Evolutionary conservation across 2,888 invertebrate species (phyloP), one percentile per base, ranked within the genome.

Genomic region (Synergus japonicus): DNA sequence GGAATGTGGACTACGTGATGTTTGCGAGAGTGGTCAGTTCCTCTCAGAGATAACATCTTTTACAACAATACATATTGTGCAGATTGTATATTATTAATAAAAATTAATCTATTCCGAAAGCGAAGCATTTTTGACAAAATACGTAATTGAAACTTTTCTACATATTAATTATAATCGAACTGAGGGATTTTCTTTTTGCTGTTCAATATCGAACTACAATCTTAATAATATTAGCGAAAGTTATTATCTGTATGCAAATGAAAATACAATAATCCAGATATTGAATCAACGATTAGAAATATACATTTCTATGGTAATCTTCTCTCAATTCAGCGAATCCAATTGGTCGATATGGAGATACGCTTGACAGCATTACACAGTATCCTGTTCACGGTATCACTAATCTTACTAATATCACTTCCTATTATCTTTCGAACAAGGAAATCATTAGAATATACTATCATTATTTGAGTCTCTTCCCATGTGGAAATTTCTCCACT

Each of bases 341-440:
- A 73, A 54, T 73, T 73, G 49, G 73, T 37, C 29, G 73, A 73
- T 73, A 73, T 66, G 41, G 43, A 66, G 73, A 54, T 73, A 73
- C 49, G 54, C 49, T 73, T 73, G 54, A 54, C 73, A 37, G 54
- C 29, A 73, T 73, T 73, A 37, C 37, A 73, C 49, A 73, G 49
- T 73, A 46, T 73, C 73, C 69, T 49, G 54, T 73, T 73, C 73
- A 37, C 4, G n/a, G 54, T 54, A 54, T 49, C n/a, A 49, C 73
- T 73, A 73, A 73, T 73, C 73, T 73, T 54, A 54, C 73, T 73
- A 73, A n/a, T 54, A 73, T 54, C 73, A 73, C 54, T 37, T 54
- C 54, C 49, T 13, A 37, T 73, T 73, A 73, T 54, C 37, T 37
- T 49, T 4, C n/a, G 29, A 73, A 73, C 37, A 37, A 73, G 73